Evolutionary conservation across 37 sponge, comb jelly and placozoan species (phyloP).

Genomic region (Eunapius fragilis): DNA sequence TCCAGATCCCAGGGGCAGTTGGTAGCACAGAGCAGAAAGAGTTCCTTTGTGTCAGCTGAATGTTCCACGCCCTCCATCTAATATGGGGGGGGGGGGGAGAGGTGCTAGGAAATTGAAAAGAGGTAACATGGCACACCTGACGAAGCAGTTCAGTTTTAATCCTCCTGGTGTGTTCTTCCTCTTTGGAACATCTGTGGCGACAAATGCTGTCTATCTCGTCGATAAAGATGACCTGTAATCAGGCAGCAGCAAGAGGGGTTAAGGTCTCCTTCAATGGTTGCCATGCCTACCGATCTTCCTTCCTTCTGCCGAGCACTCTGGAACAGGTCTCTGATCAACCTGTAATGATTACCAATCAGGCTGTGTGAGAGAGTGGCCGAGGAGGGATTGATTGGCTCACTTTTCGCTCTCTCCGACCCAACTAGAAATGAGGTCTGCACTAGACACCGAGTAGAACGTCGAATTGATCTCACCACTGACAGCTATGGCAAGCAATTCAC

Average conservation of each 20-base stretch:
- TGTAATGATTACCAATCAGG: neutral
- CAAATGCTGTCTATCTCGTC: conserved; percentile 96
- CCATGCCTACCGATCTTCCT: conserved; percentile 25
- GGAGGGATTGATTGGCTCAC: conserved; percentile 25
- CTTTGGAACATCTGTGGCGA: conserved; percentile 62
- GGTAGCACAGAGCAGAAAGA: conserved; percentile 87
- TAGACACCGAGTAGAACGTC: conserved; percentile 81
- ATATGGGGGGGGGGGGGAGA: neutral
- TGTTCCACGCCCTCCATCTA: conserved; percentile 82
- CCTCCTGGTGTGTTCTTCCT: conserved; percentile 88
- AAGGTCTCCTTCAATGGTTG: neutral
- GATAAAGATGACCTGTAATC: conserved; percentile 72
- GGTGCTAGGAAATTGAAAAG: neutral
- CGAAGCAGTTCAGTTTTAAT: conserved; percentile 88
- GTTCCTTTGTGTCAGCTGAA: neutral
- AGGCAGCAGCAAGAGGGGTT: no score
- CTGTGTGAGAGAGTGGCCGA: neutral
- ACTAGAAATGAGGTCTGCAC: conserved; percentile 89
- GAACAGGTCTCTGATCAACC: conserved; percentile 52
- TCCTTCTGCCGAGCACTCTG: conserved; percentile 25
- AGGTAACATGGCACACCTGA: conserved; percentile 10
- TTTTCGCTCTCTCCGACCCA: conserved; percentile 95
- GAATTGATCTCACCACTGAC: conserved; percentile 78
- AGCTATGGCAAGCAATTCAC: conserved; percentile 22
- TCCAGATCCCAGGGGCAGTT: conserved; percentile 96